Evolutionary conservation across 2,888 invertebrate species (phyloP).

Genomic region (Thymelicus sylvestris): DNA sequence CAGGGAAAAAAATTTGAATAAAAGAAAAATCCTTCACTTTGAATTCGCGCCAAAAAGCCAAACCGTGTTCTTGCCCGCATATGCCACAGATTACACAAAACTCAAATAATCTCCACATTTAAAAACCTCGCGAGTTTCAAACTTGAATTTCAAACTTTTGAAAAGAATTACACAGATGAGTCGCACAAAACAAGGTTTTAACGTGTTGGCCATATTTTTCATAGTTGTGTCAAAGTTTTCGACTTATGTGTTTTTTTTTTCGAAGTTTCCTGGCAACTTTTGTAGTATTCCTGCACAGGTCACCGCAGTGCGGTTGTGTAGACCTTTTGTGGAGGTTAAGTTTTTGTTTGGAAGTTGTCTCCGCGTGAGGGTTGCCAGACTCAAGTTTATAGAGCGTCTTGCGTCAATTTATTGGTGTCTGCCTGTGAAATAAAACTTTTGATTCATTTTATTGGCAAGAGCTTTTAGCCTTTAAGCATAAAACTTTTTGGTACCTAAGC

Average conservation of each 20-base stretch:
- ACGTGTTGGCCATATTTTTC: conserved; percentile 34
- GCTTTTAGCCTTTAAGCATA: conserved; percentile 14
- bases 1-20: conserved; percentile 28
- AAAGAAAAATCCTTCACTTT: conserved; percentile 35
- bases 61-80: conserved; percentile 37
- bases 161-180: conserved; percentile 36
- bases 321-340: conserved; percentile 43
- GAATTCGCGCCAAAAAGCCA: conserved; percentile 39
- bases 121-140: conserved; percentile 33
- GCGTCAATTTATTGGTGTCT: conserved; percentile 32
- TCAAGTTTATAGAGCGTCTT: conserved; percentile 23
- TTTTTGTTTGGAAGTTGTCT: conserved; percentile 39
- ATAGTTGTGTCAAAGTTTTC: conserved; percentile 36
- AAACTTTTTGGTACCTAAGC: conserved; percentile 16
- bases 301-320: conserved; percentile 44
- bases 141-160: conserved; percentile 36
- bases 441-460: conserved; percentile 24
- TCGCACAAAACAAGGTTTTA: conserved; percentile 35
- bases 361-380: conserved; percentile 31
- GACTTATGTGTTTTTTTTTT: conserved; percentile 35
- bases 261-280: conserved; percentile 39
- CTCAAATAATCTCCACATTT: conserved; percentile 32
- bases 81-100: conserved; percentile 37
- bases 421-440: conserved; percentile 26
- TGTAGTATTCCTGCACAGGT: conserved; percentile 42